phyloP scores from a whole-genome alignment of 1,140 invertebrate species.

The Tenebrio molitor region DNA sequence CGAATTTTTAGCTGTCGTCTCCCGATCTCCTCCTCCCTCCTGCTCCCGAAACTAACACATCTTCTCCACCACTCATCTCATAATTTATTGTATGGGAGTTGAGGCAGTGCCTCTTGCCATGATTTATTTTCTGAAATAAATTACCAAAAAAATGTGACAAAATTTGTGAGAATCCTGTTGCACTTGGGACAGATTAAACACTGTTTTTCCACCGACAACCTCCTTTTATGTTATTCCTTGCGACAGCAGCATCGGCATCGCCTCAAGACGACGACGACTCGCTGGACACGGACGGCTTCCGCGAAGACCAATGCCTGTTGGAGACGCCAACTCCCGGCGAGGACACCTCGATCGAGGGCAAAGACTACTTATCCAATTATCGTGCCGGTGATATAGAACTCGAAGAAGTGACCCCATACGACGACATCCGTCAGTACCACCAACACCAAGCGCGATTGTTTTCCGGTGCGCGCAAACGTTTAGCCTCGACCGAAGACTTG shows the following conservation, averaged over 20 bases:
- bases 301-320: slow-evolving; percentile 66
- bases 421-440: slow-evolving; percentile 63
- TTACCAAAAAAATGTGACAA: slow-evolving; percentile 15
- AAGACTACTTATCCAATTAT: slow-evolving; percentile 17
- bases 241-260: slow-evolving; percentile 66
- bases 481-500: slow-evolving; percentile 65
- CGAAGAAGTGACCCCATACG: slow-evolving; percentile 61
- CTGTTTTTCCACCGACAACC: slow-evolving; percentile 36
- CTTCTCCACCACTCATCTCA: slow-evolving; percentile 56
- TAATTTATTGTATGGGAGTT: slow-evolving; percentile 59
- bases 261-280: slow-evolving; percentile 71
- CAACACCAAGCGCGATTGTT: slow-evolving; percentile 61
- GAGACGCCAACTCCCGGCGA: slow-evolving; percentile 65
- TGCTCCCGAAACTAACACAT: slow-evolving; percentile 37
- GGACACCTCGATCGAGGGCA: slow-evolving; percentile 37
- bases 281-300: slow-evolving; percentile 69
- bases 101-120: slow-evolving; percentile 55
- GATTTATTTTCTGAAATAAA: slow-evolving; percentile 66
- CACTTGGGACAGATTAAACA: slow-evolving; percentile 48
- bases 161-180: slow-evolving; percentile 49
- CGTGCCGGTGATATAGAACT: slow-evolving; percentile 53
- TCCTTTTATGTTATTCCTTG: slow-evolving; percentile 57
- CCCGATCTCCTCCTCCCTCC: slow-evolving; percentile 51
- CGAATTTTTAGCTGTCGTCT: slow-evolving; percentile 62
- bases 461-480: slow-evolving; percentile 60